phyloP scores from a whole-genome alignment of 2,797 vertebrate genomes.

The Melanotaenia pygmaea region DNA sequence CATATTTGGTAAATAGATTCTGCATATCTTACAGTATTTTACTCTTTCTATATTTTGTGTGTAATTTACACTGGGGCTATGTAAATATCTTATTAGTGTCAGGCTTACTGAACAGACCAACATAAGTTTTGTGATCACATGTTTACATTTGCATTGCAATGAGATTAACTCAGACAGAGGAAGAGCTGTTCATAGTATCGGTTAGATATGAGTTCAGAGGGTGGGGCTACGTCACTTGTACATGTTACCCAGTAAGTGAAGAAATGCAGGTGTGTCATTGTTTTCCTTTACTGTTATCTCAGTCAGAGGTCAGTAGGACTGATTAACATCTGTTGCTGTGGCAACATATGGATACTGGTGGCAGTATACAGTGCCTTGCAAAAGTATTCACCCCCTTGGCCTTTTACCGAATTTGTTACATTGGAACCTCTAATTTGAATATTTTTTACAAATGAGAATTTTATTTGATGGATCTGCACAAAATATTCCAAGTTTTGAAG shows the following conservation, averaged over 20 bases:
- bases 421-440: too few relatives aligned
- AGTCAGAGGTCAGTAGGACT: conserved; percentile 11
- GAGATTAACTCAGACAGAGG: conserved; percentile 7
- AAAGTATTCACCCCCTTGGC: too few relatives aligned
- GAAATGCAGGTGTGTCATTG: conserved; percentile 23
- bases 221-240: conserved; percentile 1
- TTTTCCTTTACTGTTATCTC: conserved; percentile 1
- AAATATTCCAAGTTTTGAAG: too few relatives aligned
- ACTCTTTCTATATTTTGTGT: not conserved
- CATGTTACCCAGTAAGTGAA: conserved; percentile 3
- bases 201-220: not conserved
- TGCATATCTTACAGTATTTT: not conserved
- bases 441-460: too few relatives aligned
- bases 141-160: conserved; percentile 41
- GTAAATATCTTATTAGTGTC: not conserved
- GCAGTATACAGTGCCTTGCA: too few relatives aligned
- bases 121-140: conserved; percentile 11
- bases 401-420: too few relatives aligned
- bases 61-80: too few relatives aligned
- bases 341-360: too few relatives aligned
- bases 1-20: not conserved
- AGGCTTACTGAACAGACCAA: conserved; percentile 14
- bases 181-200: conserved; percentile 12
- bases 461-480: too few relatives aligned
- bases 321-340: not conserved